Evolutionary conservation across 2,888 invertebrate genomes (phyloP).

Genomic region (Thera obeliscata): DNA sequence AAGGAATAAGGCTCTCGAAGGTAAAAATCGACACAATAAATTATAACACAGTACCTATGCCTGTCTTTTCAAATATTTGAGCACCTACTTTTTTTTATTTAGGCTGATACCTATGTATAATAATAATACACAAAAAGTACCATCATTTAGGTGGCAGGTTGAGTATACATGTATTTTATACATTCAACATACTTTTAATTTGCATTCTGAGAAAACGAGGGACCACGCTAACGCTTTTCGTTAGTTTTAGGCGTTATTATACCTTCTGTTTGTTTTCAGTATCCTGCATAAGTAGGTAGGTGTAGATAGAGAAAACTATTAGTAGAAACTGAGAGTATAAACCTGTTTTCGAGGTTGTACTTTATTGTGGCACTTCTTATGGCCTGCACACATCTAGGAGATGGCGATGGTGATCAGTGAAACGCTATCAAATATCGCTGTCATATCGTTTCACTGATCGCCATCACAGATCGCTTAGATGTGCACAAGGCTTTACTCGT

Average conservation of each 20-base stretch:
- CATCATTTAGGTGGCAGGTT: too few species aligned
- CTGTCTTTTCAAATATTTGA: too few species aligned
- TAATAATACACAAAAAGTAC: background rate
- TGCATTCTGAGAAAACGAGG: background rate
- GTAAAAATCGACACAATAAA: slow-evolving; percentile 77
- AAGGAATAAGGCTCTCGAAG: slow-evolving; percentile 95
- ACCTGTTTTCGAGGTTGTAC: too few species aligned
- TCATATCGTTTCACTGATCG: too few species aligned
- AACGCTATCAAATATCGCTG: too few species aligned
- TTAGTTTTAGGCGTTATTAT: background rate
- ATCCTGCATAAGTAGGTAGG: background rate
- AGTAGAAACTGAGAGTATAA: too few species aligned
- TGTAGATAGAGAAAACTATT: background rate
- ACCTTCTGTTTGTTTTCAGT: background rate
- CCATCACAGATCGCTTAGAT: too few species aligned
- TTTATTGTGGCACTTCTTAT: too few species aligned
- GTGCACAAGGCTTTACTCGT: too few species aligned
- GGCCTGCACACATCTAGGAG: too few species aligned
- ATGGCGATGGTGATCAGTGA: too few species aligned
- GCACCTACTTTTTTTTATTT: background rate
- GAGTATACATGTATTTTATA: background rate
- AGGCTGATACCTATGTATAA: background rate
- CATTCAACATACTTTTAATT: background rate
- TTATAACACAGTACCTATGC: background rate
- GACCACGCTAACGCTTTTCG: background rate